Evolutionary conservation across 2,113 vertebrate genomes (phyloP).

Genomic region (Aleadryas rufinucha): DNA sequence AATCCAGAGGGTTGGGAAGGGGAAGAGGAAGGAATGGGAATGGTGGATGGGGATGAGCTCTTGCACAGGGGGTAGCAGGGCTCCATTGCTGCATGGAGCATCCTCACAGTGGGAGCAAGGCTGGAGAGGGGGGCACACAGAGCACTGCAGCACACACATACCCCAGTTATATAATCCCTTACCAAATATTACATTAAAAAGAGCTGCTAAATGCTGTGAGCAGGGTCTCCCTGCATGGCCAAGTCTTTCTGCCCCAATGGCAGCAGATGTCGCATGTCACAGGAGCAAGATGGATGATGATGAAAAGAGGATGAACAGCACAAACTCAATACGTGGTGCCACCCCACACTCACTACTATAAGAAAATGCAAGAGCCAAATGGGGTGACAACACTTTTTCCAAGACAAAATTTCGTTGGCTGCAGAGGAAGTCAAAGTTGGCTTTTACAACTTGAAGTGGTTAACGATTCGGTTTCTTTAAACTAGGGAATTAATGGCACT

Average conservation of each 20-base stretch:
- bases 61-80: rapidly evolving
- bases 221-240: neutral
- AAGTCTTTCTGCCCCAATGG: neutral
- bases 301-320: neutral
- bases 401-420: too few relatives aligned
- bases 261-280: neutral
- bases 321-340: rapidly evolving
- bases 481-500: conserved; percentile 31
- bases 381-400: neutral
- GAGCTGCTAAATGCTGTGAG: neutral
- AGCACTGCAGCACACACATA: neutral
- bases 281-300: neutral
- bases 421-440: neutral
- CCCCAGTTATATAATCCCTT: neutral
- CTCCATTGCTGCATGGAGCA: neutral
- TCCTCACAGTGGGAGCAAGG: neutral
- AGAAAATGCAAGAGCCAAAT: neutral
- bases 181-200: neutral
- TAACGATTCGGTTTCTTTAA: neutral
- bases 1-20: neutral
- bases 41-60: neutral
- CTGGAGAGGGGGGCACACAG: neutral
- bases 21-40: neutral
- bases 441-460: neutral
- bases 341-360: rapidly evolving